These are phyloP conservation scores for Danio rerio DNA, from an alignment of 2,113 vertebrate species.

Conservation along the genomic window GRCz12tu NC_133192.1:54840501-54841000, in stretches of 20 bases:
- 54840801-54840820: constrained; percentile 62
- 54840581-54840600: constrained; percentile 54
- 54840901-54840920: constrained; percentile 16
- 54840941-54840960: constrained; percentile 59
- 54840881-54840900: constrained; percentile 36
- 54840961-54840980: constrained; percentile 50
- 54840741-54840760: constrained; percentile 40
- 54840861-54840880: not conserved
- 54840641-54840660: not conserved
- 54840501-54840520: constrained; percentile 43
- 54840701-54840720: constrained; percentile 41
- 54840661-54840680: not conserved
- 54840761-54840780: constrained; percentile 56
- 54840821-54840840: not conserved
- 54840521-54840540: constrained; percentile 69
- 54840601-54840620: constrained; percentile 38
- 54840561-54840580: constrained; percentile 70
- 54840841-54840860: constrained; percentile 5
- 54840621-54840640: constrained; percentile 12
- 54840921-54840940: constrained; percentile 33
- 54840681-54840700: constrained; percentile 11
- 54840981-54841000: constrained; percentile 1
- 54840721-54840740: not conserved
- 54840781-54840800: constrained; percentile 55
- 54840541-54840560: constrained; percentile 71